Evolutionary conservation across 1,140 invertebrate genomes (phyloP), one percentile per base, ranked within the genome.

Genomic region (silkworm (Bombyx mori)): DNA sequence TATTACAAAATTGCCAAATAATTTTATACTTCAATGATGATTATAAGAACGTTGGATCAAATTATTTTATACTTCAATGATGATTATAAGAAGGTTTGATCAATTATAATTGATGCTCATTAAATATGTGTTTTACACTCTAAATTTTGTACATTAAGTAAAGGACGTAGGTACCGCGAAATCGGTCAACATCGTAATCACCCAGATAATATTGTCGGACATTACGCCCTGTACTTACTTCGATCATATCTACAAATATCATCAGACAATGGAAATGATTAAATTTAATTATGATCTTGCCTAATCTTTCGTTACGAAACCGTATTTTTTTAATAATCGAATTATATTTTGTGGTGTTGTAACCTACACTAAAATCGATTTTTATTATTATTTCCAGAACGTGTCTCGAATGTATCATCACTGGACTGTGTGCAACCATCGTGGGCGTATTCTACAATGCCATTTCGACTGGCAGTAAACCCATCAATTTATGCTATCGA

Each of bases 401-500:
- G 26, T 35, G 26, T 35, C 26, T 35, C 26, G 26, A 35, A 35
- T 35, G 26, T 35, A 35, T 35, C 26, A 35, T 35, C 26, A 35
- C 26, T 35, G 26, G 26, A 35, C 26, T 35, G 4, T 35, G 26
- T 46, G 49, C 48, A 53, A 47, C 47, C 51, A 55, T 60, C 66
- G 68, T 71, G 60, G 68, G 68, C 65, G 69, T 56, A 51, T 65
- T 60, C 59, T 57, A 73, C 69, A 73, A 67, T 68, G 66, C 60
- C 75, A 68, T 61, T 65, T 73, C 26, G 71, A 49, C 74, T 78
- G 79, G 74, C 79, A 84, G 75, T 84, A 78, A 84, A 82, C 81
- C 69, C 75, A 77, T 72, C 72, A 74, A 76, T 79, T 80, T 77
- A 70, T 73, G 71, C 72, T 79, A 72, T 70, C 68, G 72, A 78